A percentile compares a stretch with the other conserved stretches of the same genome.
Evolutionary conservation across 2,113 vertebrate species (phyloP).

Genomic region (Rhodinocichla rosea): DNA sequence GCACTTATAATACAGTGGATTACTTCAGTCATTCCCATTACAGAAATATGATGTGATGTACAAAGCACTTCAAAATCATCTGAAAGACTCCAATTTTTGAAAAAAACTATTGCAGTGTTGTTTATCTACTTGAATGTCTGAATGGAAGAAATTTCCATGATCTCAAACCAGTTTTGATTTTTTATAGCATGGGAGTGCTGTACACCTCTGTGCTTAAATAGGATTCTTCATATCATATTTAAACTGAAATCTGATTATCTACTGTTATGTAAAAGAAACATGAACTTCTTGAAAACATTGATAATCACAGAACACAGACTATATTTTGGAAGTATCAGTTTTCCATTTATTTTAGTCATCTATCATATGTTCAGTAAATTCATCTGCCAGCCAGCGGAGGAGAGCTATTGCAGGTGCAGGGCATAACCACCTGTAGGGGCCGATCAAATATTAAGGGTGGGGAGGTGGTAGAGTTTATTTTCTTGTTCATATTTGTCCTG

Average conservation of each 20-base stretch:
- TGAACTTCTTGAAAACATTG: constrained; percentile 28
- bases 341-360: constrained; percentile 36
- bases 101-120: neutral
- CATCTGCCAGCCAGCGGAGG: neutral
- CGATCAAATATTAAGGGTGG: neutral
- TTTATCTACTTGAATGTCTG: neutral
- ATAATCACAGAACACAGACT: neutral
- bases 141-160: neutral
- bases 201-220: neutral
- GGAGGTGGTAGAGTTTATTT: neutral
- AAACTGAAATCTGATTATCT: constrained; percentile 41
- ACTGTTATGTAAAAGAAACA: constrained; percentile 22
- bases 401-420: neutral
- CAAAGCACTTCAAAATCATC: neutral
- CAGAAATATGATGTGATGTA: neutral
- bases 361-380: neutral
- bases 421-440: accelerated
- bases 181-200: neutral
- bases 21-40: neutral
- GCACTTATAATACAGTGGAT: neutral
- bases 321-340: neutral
- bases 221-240: neutral
- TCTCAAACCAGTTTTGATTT: constrained; percentile 26
- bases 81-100: neutral
- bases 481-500: neutral